A percentile compares a stretch with the other conserved stretches of the same genome.
Conservation (phyloP, 2,888 invertebrate species). For the Deroplatys truncata region DNA sequence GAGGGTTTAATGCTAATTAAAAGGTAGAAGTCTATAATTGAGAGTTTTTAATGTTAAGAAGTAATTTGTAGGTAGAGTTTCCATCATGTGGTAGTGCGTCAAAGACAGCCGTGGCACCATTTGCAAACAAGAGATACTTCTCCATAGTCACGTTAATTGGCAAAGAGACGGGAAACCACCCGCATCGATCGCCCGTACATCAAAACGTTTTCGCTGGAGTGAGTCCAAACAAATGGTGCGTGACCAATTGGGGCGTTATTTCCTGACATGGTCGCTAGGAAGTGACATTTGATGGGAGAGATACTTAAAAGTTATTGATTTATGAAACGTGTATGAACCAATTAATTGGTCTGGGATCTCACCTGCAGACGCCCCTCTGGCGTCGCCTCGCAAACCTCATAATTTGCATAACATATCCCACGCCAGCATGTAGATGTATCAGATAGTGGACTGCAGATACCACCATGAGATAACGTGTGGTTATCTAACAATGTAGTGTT, state of each 20-base stretch:
- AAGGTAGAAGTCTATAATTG: neutral
- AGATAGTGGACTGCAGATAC: too few relatives aligned
- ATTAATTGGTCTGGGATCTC: neutral
- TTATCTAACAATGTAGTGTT: too few relatives aligned
- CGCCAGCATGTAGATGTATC: too few relatives aligned
- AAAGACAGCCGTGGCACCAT: neutral
- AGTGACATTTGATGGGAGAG: neutral
- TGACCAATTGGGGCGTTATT: neutral
- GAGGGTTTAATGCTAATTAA: neutral
- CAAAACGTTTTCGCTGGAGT: neutral
- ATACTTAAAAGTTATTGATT: neutral
- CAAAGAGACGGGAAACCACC: neutral
- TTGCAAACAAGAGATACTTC: neutral
- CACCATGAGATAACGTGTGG: too few relatives aligned
- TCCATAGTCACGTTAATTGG: neutral
- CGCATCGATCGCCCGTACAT: neutral
- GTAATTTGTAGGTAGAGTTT: neutral
- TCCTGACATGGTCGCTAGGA: neutral
- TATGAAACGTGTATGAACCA: neutral
- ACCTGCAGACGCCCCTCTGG: neutral
- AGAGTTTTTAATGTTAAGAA: neutral
- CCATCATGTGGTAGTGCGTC: neutral
- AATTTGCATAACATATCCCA: too few relatives aligned
- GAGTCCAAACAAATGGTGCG: neutral
- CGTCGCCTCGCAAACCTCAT: neutral